A percentile compares a stretch with the other conserved stretches of the same genome.
phyloP scores from a whole-genome alignment of 92 coral and sea anemone species.

The Heteractis magnifica region DNA sequence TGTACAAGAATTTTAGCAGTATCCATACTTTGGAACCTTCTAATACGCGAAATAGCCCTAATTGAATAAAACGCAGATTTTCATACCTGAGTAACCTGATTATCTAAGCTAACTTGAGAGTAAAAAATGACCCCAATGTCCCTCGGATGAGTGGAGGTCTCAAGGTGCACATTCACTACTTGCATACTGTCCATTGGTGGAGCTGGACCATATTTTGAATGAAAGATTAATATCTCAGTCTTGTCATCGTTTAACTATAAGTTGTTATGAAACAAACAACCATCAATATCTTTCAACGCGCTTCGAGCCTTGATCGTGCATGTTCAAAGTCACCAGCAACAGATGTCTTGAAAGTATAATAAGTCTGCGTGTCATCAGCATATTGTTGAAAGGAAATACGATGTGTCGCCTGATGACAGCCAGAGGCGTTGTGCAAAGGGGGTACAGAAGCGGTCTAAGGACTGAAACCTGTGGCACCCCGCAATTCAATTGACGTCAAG shows the following conservation, averaged over 20 bases:
- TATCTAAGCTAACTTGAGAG: not conserved
- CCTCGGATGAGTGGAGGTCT: not conserved
- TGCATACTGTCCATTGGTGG: not conserved
- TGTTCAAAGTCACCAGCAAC: not conserved
- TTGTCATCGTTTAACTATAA: not conserved
- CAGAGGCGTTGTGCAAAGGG: not conserved
- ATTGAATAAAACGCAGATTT: too few species aligned
- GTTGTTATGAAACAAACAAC: not conserved
- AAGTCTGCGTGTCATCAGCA: not conserved
- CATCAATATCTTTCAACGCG: not conserved
- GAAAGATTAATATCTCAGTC: not conserved
- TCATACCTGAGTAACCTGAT: too few species aligned
- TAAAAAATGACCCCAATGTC: not conserved
- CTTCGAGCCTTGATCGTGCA: not conserved
- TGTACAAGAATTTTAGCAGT: too few species aligned
- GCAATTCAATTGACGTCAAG: not conserved
- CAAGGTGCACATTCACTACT: not conserved
- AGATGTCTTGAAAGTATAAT: not conserved
- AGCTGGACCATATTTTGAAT: not conserved
- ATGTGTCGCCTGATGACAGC: not conserved
- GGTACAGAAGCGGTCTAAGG: not conserved
- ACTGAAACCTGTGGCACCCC: not conserved
- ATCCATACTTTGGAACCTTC: too few species aligned
- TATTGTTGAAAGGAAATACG: not conserved
- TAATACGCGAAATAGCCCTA: too few species aligned